These are phyloP conservation scores for Hypomecis atomaria DNA, from an alignment of 2,888 invertebrate genomes.

Conservation along the genomic window DNA sequence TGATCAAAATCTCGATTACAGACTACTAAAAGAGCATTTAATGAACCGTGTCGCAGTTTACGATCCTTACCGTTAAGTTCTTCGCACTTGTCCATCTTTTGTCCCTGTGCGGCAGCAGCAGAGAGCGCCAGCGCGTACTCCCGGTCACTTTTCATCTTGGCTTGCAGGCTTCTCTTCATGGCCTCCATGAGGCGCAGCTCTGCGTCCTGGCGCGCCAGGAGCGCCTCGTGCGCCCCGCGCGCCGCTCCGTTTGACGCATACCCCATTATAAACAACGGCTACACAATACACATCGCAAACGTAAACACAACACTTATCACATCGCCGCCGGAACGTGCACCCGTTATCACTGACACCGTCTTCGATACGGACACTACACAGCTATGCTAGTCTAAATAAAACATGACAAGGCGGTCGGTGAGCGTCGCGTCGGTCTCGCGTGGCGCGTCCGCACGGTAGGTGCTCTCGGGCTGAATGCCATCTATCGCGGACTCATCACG, in stretches of 20 bases:
- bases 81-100: conserved; percentile 92
- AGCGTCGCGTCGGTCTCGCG: conserved; percentile 24
- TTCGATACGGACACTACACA: conserved; percentile 48
- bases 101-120: conserved; percentile 91
- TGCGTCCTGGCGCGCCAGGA: conserved; percentile 95
- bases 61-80: conserved; percentile 86
- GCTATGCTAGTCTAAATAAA: conserved; percentile 32
- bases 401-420: conserved; percentile 24
- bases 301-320: conserved; percentile 80
- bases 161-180: conserved; percentile 93
- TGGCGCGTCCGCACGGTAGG: conserved; percentile 60
- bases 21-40: conserved; percentile 6
- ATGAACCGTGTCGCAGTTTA: conserved; percentile 28
- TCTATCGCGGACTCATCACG: conserved; percentile 59
- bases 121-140: conserved; percentile 95
- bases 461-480: conserved; percentile 71
- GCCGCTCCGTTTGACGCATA: conserved; percentile 95
- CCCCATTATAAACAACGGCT: conserved; percentile 86
- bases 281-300: conserved; percentile 71
- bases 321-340: conserved; percentile 60
- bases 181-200: conserved; percentile 96
- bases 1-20: conserved; percentile 12
- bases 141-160: conserved; percentile 95
- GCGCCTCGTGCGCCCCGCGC: conserved; percentile 95
- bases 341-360: conserved; percentile 71